Evolutionary conservation across 2,797 vertebrate genomes (phyloP).

Genomic region (Sibirionetta formosa): DNA sequence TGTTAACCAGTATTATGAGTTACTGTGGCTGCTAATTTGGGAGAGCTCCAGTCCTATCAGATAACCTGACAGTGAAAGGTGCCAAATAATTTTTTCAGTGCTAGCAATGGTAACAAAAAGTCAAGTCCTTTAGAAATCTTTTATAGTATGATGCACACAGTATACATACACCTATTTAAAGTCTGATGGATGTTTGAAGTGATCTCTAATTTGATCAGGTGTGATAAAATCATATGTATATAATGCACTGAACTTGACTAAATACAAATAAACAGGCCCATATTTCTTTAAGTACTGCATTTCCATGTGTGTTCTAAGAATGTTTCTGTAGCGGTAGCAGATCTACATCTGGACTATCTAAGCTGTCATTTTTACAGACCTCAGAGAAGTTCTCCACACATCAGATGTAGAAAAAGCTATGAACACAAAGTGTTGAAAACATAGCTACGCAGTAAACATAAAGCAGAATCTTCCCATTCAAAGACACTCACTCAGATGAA

Average conservation of each 20-base stretch:
- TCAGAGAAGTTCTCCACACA: background rate
- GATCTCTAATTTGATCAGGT: background rate
- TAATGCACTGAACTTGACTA: background rate
- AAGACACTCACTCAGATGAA: background rate
- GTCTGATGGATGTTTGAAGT: background rate
- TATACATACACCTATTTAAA: background rate
- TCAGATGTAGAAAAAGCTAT: background rate
- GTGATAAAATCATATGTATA: background rate
- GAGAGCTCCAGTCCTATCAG: background rate
- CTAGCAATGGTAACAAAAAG: background rate
- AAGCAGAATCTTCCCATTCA: background rate
- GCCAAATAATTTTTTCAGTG: background rate
- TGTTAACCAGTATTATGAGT: background rate
- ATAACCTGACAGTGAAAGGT: background rate
- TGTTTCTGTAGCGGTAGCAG: background rate
- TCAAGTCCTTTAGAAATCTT: background rate
- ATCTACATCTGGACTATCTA: background rate
- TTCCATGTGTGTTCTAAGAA: background rate
- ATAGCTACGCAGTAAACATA: background rate
- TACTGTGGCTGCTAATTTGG: background rate
- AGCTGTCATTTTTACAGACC: background rate
- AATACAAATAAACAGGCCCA: accelerated
- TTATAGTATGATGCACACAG: background rate
- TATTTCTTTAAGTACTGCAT: background rate
- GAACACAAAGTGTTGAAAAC: background rate